Evolutionary conservation across 2,888 invertebrate genomes (phyloP).

Genomic region (Chironomus riparius): DNA sequence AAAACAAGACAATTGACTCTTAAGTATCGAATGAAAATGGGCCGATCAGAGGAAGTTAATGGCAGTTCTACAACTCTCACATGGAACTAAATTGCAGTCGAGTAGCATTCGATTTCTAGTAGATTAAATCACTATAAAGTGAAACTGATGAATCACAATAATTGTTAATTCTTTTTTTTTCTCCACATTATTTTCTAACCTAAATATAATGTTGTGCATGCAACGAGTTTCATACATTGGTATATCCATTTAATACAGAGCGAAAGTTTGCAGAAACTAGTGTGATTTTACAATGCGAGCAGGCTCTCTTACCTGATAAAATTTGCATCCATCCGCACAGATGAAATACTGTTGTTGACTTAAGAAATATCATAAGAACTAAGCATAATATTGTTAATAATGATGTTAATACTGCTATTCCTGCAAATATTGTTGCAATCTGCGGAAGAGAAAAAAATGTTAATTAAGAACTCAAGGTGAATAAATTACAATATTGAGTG

Average conservation of each 20-base stretch:
- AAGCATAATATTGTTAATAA: constrained; percentile 80
- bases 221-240: background rate
- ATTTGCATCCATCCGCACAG: constrained; percentile 93
- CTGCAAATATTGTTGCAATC: constrained; percentile 81
- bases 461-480: background rate
- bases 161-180: background rate
- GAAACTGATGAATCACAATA: background rate
- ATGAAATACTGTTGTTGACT: constrained; percentile 83
- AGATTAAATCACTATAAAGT: background rate
- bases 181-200: background rate
- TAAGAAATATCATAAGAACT: constrained; percentile 87
- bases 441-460: constrained; percentile 28
- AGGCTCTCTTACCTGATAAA: constrained; percentile 68
- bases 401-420: constrained; percentile 74
- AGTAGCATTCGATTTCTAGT: no score
- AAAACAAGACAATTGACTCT: no score
- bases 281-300: background rate
- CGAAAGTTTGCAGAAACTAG: constrained; percentile 3
- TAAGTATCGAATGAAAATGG: background rate
- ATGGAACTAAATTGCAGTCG: background rate
- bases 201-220: background rate
- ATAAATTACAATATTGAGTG: background rate
- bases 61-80: background rate
- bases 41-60: background rate
- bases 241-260: constrained; percentile 20